phyloP scores from a whole-genome alignment of 1,140 invertebrate genomes.

The Frieseomelitta varia region DNA sequence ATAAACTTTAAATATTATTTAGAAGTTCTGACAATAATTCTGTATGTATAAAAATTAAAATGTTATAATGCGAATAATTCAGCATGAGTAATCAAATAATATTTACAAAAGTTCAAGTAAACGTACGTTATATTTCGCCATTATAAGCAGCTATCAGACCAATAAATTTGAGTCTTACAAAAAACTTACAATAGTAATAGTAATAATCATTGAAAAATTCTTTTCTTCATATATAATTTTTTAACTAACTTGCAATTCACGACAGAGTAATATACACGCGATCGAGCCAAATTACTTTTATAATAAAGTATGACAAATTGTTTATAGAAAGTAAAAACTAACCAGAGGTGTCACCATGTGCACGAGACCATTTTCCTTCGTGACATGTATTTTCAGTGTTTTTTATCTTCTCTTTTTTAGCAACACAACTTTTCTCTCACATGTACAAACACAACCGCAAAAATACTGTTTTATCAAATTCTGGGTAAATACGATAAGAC shows the following conservation, averaged over 20 bases:
- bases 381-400: constrained; percentile 31
- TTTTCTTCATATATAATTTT: neutral
- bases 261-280: neutral
- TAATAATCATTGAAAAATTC: constrained; percentile 1
- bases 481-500: constrained; percentile 22
- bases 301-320: constrained; percentile 39
- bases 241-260: neutral
- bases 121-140: constrained; percentile 67
- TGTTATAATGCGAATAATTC: neutral
- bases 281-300: constrained; percentile 24
- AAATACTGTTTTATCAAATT: constrained; percentile 17
- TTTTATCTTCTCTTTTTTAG: constrained; percentile 8
- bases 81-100: neutral
- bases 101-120: constrained; percentile 50
- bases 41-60: neutral
- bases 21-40: neutral
- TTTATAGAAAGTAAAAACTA: constrained; percentile 61
- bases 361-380: constrained; percentile 61
- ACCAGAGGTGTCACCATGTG: constrained; percentile 72
- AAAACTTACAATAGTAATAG: constrained; percentile 24
- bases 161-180: constrained; percentile 54
- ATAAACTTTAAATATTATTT: neutral
- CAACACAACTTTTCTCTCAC: constrained; percentile 1
- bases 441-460: constrained; percentile 3
- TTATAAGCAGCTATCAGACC: constrained; percentile 62